Conservation (phyloP, 2,888 invertebrate genomes). For the Phymatocera aterrima region DNA sequence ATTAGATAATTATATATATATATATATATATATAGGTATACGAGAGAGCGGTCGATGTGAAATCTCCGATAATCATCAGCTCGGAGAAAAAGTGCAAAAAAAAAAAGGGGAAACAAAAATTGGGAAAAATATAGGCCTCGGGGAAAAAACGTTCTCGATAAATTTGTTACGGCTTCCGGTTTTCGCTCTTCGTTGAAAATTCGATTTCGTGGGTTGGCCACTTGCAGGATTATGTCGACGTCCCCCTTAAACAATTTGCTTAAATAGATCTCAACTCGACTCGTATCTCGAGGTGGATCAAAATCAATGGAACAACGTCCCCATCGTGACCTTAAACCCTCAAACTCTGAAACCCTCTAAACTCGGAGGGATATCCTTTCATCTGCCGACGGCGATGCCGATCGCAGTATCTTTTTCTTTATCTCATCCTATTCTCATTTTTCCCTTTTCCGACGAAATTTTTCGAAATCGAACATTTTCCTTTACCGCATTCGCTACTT, state of each 20-base stretch:
- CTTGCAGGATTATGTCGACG: neutral
- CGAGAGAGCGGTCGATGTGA: no score
- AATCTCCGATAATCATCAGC: no score
- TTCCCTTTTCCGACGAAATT: conserved; percentile 9
- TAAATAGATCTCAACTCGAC: conserved; percentile 2
- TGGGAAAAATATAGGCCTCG: no score
- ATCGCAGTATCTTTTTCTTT: neutral
- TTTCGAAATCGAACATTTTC: neutral
- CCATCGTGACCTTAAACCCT: conserved; percentile 16
- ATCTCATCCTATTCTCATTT: neutral
- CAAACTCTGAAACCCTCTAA: conserved; percentile 17
- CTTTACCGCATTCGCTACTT: neutral
- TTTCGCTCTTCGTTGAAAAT: neutral
- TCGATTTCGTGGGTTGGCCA: neutral
- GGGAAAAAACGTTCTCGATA: neutral
- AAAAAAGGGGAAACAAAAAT: neutral
- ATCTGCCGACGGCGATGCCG: neutral
- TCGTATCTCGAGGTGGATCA: neutral
- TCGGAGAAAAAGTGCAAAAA: neutral
- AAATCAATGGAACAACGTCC: conserved; percentile 27
- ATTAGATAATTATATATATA: no score
- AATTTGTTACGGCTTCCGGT: conserved; percentile 8
- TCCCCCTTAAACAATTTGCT: conserved; percentile 25
- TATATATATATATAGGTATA: no score
- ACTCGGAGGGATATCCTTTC: conserved; percentile 2